Evolutionary conservation across 2,797 vertebrate genomes (phyloP).

Genomic region (Coregonus sp.): DNA sequence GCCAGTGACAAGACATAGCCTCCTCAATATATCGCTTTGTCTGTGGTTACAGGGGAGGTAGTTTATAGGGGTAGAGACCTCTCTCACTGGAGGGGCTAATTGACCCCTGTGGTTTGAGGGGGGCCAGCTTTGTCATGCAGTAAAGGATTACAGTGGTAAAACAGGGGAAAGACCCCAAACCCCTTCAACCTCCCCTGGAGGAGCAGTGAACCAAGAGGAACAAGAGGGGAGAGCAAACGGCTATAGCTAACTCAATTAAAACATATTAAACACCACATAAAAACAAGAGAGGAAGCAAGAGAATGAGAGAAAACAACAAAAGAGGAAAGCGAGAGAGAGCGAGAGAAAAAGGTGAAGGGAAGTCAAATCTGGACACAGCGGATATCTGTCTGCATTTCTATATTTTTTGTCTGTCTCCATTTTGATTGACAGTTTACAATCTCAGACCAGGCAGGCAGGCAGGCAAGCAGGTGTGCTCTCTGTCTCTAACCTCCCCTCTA

Average conservation of each 20-base stretch:
- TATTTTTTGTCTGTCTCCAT: conserved; percentile 62
- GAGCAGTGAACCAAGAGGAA: conserved; percentile 63
- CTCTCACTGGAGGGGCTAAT: conserved; percentile 76
- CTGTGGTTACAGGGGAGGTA: background rate
- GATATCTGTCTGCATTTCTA: conserved; percentile 35
- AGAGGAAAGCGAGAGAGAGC: conserved; percentile 26
- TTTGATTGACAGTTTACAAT: conserved; percentile 76
- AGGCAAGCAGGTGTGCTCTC: conserved; percentile 28
- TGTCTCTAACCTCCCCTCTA: conserved; percentile 55
- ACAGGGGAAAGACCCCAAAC: conserved; percentile 66
- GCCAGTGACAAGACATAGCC: background rate
- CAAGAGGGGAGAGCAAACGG: conserved; percentile 52
- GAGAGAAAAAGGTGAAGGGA: conserved; percentile 37
- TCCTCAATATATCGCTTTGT: background rate
- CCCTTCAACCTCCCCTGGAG: conserved; percentile 61
- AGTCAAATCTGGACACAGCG: conserved; percentile 34
- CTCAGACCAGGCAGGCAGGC: conserved; percentile 3
- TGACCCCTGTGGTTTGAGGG: conserved; percentile 64
- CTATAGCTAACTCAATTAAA: conserved; percentile 56
- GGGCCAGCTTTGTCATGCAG: conserved; percentile 70
- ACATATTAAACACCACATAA: conserved; percentile 40
- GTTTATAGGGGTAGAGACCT: conserved; percentile 9
- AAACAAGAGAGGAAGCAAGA: conserved; percentile 23
- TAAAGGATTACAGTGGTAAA: conserved; percentile 79
- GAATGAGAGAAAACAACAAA: conserved; percentile 13